These are phyloP conservation scores for Caenorhabditis becei DNA, from an alignment of 2,888 invertebrate species.

Conservation along the genomic window DNA sequence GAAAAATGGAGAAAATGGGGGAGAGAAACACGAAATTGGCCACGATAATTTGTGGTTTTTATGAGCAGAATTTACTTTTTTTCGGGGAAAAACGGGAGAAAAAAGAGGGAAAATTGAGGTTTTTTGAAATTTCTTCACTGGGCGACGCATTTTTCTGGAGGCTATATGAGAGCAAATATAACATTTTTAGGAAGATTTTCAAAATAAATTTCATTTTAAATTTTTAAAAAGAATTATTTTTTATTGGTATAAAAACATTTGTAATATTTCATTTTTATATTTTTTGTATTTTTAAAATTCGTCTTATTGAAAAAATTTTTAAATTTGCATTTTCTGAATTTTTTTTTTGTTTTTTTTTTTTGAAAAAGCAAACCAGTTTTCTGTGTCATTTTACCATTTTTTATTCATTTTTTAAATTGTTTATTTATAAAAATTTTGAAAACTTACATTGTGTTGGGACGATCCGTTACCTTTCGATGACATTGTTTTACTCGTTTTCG, in stretches of 20 bases:
- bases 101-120: neutral
- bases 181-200: too few species aligned
- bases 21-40: neutral
- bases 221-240: too few species aligned
- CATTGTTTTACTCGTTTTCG: conserved; percentile 53
- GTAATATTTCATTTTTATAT: too few species aligned
- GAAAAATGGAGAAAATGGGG: neutral
- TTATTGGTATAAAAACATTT: too few species aligned
- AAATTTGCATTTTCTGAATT: neutral
- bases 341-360: conserved; percentile 3
- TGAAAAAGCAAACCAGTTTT: neutral
- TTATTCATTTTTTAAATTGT: conserved; percentile 20
- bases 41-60: neutral
- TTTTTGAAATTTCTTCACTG: neutral
- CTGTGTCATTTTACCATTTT: conserved; percentile 14
- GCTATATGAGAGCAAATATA: neutral
- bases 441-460: conserved; percentile 38
- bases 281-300: neutral
- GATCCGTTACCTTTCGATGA: conserved; percentile 56
- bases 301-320: neutral
- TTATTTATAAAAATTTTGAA: conserved; percentile 2
- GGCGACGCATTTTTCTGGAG: neutral
- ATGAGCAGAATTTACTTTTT: neutral
- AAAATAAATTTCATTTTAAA: too few species aligned
- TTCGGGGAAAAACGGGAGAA: neutral